Percentiles rank a stretch among this genome's conserved stretches.
Conservation (phyloP, 1,140 invertebrate genomes). For the Oppia nitens region DNA sequence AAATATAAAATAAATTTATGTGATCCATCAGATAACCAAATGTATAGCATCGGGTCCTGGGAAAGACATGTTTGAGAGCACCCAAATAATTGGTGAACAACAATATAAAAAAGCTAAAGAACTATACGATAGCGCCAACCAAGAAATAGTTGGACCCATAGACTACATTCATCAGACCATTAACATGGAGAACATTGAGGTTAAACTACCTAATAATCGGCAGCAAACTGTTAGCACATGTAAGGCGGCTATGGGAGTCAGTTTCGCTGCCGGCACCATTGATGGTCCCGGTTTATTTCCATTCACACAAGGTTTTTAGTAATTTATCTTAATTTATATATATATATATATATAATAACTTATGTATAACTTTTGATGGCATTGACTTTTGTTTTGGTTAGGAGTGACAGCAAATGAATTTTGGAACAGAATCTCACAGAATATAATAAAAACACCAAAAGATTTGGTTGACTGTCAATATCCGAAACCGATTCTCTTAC, state of each 20-base stretch:
- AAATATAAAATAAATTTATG: too few relatives aligned
- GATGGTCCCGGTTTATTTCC: conserved; percentile 86
- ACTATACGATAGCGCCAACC: conserved; percentile 32
- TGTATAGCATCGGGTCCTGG: conserved; percentile 67
- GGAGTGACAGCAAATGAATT: not conserved
- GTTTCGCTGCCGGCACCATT: conserved; percentile 77
- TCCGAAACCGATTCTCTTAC: conserved; percentile 66
- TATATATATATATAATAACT: too few relatives aligned
- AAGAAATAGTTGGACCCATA: conserved; percentile 46
- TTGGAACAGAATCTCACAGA: too few relatives aligned
- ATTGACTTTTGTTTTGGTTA: not conserved
- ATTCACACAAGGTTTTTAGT: too few relatives aligned
- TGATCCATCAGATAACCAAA: too few relatives aligned
- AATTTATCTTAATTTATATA: too few relatives aligned
- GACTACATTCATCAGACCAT: conserved; percentile 60
- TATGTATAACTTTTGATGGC: not conserved
- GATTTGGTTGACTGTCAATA: conserved; percentile 23
- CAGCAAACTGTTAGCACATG: conserved; percentile 38
- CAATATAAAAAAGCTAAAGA: conserved; percentile 54
- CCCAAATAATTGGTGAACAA: conserved; percentile 61
- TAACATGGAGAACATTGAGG: conserved; percentile 47
- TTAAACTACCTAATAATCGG: not conserved
- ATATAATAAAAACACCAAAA: too few relatives aligned
- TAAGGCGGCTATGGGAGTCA: conserved; percentile 61
- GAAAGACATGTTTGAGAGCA: conserved; percentile 75